Base-by-base conservation (phyloP, 35 echinoderm and acorn worm species). In the Ophioderma brevispina region DNA sequence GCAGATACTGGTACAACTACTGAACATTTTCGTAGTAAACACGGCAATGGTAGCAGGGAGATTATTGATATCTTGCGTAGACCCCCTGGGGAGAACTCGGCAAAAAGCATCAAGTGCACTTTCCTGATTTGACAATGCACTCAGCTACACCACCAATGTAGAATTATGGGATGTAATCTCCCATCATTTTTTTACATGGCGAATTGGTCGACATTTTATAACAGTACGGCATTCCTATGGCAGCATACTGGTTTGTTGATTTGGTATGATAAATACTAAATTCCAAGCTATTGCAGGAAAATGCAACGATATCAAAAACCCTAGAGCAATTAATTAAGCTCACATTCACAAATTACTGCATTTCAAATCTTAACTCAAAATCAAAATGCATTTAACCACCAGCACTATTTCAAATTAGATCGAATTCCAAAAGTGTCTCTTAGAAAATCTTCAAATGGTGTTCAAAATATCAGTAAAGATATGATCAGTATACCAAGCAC, bases 101-200 rank as follows among this genome's bases (percentile, higher is more conserved):
- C 59, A 70, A 70, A 18, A 70, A 70, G 59, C 59, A 70, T 70
- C 59, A 70, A 70, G 59, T 70, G 59, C 59, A 70, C 59, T 70
- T 25, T 70, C 21, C 46, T 52, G 21, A 11, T 11, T 52, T 52
- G 46, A 70, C 17, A 70, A 30, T 25, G 59, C 59, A 70, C 59
- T 70, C 28, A 30, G 59, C 59, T 18, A 3, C 15, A 15, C 6
- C 23, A 70, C 59, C 5, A 6, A 25, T 52, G 2, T 25, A 30
- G 59, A 70, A 70, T 70, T 4, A 13, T 2, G 10, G 23, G n/a
- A 70, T 70, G 23, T 25, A 70, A 30, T 70, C 28, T 70, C 2
- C n/a, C 59, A 70, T 46, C 41, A 46, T 46, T 17, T 46, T 46
- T 46, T n/a, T n/a, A n/a, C n/a, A n/a, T n/a, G n/a, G n/a, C n/a